Conservation (phyloP, 37 sponge, comb jelly and placozoan genomes). For the Oopsacas minuta region DNA sequence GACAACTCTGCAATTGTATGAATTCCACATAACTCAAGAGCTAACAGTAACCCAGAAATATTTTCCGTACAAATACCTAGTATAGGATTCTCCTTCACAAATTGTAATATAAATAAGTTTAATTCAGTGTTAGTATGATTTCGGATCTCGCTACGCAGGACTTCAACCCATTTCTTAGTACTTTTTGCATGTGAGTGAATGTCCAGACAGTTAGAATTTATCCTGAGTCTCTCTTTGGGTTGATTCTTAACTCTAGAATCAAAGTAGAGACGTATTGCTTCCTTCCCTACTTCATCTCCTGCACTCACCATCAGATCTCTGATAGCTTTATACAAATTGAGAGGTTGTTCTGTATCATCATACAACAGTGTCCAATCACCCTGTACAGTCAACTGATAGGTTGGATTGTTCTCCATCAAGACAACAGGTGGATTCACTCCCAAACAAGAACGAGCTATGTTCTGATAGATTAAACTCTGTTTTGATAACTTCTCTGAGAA, state of each 20-base stretch:
- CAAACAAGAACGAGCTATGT: background rate
- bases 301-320: background rate
- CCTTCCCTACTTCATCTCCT: background rate
- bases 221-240: background rate
- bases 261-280: background rate
- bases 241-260: background rate
- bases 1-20: background rate
- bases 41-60: background rate
- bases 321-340: background rate
- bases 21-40: background rate
- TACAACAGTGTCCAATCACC: slow-evolving; percentile 15
- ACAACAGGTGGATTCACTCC: slow-evolving; percentile 3
- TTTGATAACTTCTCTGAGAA: background rate
- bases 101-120: background rate
- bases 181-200: background rate
- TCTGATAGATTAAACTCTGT: background rate
- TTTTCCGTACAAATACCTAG: background rate
- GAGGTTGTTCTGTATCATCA: slow-evolving; percentile 3
- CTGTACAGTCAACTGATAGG: background rate
- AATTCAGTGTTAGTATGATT: background rate
- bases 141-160: background rate
- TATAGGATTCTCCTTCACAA: background rate
- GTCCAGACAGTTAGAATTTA: background rate
- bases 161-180: background rate
- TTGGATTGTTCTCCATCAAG: background rate